Percentiles rank a stretch among this genome's conserved stretches.
phyloP scores from a whole-genome alignment of 2,888 invertebrate genomes.

The Epiblema foenella region DNA sequence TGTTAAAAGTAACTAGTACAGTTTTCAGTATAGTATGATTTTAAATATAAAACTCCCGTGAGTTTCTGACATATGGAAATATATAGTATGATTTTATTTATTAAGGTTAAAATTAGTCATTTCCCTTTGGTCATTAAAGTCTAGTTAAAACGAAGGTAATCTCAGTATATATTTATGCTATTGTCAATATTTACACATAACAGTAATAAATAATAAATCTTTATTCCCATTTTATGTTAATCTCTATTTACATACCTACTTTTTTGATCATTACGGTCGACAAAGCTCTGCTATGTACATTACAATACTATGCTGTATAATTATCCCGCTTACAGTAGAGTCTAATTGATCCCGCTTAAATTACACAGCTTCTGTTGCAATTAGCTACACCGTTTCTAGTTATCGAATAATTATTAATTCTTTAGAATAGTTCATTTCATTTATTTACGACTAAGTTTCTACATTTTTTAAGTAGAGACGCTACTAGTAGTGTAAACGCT shows the following conservation, averaged over 20 bases:
- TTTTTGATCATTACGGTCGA: constrained; percentile 30
- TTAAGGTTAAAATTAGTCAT: constrained; percentile 45
- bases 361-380: constrained; percentile 72
- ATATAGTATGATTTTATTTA: background rate
- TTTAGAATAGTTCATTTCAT: constrained; percentile 38
- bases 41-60: no score
- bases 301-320: constrained; percentile 61
- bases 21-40: background rate
- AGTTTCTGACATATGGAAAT: no score
- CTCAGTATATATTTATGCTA: constrained; percentile 45
- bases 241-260: constrained; percentile 54
- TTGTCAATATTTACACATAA: constrained; percentile 49
- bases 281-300: constrained; percentile 47
- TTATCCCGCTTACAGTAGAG: constrained; percentile 69
- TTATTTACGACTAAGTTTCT: constrained; percentile 47
- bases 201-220: constrained; percentile 20
- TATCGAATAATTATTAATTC: constrained; percentile 20
- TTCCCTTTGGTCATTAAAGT: constrained; percentile 50
- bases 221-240: constrained; percentile 44
- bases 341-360: constrained; percentile 83
- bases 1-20: constrained; percentile 5
- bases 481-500: constrained; percentile 62
- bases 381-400: constrained; percentile 54
- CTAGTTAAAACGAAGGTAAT: constrained; percentile 46
- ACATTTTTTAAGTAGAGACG: constrained; percentile 68